A percentile compares a stretch with the other conserved stretches of the same genome.
Conservation (phyloP, 2,888 invertebrate genomes). For the Cartodere bifasciata region DNA sequence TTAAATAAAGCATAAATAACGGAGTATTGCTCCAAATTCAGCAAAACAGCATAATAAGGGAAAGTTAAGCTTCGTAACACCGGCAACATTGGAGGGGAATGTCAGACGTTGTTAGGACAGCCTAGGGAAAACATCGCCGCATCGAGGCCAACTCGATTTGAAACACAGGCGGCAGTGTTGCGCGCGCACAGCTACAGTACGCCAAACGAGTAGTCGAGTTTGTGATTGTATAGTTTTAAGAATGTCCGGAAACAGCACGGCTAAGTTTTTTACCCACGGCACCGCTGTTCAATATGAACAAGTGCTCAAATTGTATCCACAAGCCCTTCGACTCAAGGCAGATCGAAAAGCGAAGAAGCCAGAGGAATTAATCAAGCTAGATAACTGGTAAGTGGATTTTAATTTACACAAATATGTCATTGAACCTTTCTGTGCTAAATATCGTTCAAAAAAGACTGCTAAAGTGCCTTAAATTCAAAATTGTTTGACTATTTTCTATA, state of each 20-base stretch:
- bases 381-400: slow-evolving; percentile 73
- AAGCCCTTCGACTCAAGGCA: slow-evolving; percentile 82
- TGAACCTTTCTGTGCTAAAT: too few species aligned
- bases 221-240: slow-evolving; percentile 20
- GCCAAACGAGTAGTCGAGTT: slow-evolving; percentile 13
- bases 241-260: slow-evolving; percentile 81
- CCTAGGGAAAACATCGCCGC: slow-evolving; percentile 31
- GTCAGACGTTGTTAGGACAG: slow-evolving; percentile 32
- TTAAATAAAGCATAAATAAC: too few species aligned
- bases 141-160: slow-evolving; percentile 27
- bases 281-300: slow-evolving; percentile 76
- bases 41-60: too few species aligned
- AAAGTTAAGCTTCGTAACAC: too few species aligned
- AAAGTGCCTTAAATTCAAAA: too few species aligned
- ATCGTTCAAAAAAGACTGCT: too few species aligned
- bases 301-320: slow-evolving; percentile 82
- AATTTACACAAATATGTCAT: slow-evolving; percentile 9
- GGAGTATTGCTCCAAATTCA: too few species aligned
- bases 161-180: too few species aligned
- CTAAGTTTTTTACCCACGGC: slow-evolving; percentile 87
- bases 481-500: too few species aligned
- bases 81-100: slow-evolving; percentile 28
- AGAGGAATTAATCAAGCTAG: slow-evolving; percentile 87
- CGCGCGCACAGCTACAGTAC: slow-evolving; percentile 20
- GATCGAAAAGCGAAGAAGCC: slow-evolving; percentile 85